Evolutionary conservation across 2,888 invertebrate genomes (phyloP), one percentile per base, ranked within the genome.

Genomic region (Trachelus iudaicus): DNA sequence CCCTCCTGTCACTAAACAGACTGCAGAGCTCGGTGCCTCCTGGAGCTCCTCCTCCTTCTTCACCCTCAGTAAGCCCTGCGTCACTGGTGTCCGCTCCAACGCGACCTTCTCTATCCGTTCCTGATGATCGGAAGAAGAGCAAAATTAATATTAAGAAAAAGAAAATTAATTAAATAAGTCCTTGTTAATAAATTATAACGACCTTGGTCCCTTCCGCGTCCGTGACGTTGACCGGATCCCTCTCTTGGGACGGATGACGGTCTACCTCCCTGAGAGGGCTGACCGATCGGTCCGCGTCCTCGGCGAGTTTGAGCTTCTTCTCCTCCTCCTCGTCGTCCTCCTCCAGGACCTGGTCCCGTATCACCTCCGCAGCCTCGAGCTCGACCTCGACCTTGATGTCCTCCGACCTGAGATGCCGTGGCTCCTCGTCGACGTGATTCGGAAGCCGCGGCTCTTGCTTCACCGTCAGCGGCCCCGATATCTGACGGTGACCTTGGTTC

Each of bases 381-480:
- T 93, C 88, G 77, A 92, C 92, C 90, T 94, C 94, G 86, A 93
- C 88, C 73, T 94, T 94, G 30, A 94, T 93, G 89, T 93, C 93
- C 71, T 91, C 92, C 71, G 92, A 87, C 84, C 84, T 92, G 86
- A 86, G 86, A 80, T 86, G 89, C 69, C 85, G 83, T 78, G 78
- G 69, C 76, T 77, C 77, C 78, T 79, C 79, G 73, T 84, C 81
- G 37, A 81, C 85, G 85, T 83, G 88, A 86, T 82, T 87, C 88
- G 79, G 87, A 87, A 82, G 88, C 89, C 75, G 83, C 83, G 83
- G 81, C 79, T 68, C 34, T 33, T 73, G 76, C 73, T 69, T 73
- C 56, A 71, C 71, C 71, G 71, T 15, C 37, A 77, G 77, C 81
- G 81, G 82, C 33, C 77, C 79, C 77, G 78, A 75, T 76, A 76